Percentiles rank a stretch among this genome's conserved stretches.
Evolutionary conservation across 2,888 invertebrate genomes (phyloP).

Genomic region (Parascotia fuliginaria): DNA sequence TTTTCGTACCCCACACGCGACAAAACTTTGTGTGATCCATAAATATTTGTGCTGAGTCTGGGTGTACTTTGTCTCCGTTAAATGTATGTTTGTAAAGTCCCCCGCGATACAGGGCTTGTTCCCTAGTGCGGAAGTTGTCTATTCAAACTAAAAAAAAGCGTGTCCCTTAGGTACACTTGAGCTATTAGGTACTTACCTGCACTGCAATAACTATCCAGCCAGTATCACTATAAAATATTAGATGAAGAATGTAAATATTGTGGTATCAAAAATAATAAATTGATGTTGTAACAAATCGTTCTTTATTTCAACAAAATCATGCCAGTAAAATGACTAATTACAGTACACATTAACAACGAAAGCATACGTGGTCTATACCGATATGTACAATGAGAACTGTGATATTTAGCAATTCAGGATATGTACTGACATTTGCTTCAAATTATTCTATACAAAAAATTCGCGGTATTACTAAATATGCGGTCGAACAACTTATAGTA

Average conservation of each 20-base stretch:
- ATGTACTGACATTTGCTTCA: conserved; percentile 29
- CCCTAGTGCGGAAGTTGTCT: too few relatives aligned
- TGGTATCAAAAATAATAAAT: conserved; percentile 14
- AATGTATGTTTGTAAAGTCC: too few relatives aligned
- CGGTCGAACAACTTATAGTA: conserved; percentile 9
- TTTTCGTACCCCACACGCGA: too few relatives aligned
- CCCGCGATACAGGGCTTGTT: too few relatives aligned
- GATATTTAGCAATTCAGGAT: conserved; percentile 49
- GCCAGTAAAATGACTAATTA: conserved; percentile 61
- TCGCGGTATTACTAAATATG: conserved; percentile 8
- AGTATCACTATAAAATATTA: too few relatives aligned
- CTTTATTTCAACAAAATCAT: conserved; percentile 71
- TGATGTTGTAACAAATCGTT: conserved; percentile 56
- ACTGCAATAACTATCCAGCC: too few relatives aligned
- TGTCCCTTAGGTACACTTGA: too few relatives aligned
- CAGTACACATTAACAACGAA: conserved; percentile 69
- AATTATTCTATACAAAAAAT: conserved; percentile 22
- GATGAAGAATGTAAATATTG: background rate
- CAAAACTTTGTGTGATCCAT: too few relatives aligned
- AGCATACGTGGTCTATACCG: conserved; percentile 58
- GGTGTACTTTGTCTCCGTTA: too few relatives aligned
- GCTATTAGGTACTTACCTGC: too few relatives aligned
- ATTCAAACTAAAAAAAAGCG: too few relatives aligned
- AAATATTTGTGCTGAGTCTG: too few relatives aligned
- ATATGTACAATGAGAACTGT: conserved; percentile 61